A percentile compares a stretch with the other conserved stretches of the same genome.
Evolutionary conservation across 2,113 vertebrate genomes (phyloP).

Genomic region (Corythaeola cristata): DNA sequence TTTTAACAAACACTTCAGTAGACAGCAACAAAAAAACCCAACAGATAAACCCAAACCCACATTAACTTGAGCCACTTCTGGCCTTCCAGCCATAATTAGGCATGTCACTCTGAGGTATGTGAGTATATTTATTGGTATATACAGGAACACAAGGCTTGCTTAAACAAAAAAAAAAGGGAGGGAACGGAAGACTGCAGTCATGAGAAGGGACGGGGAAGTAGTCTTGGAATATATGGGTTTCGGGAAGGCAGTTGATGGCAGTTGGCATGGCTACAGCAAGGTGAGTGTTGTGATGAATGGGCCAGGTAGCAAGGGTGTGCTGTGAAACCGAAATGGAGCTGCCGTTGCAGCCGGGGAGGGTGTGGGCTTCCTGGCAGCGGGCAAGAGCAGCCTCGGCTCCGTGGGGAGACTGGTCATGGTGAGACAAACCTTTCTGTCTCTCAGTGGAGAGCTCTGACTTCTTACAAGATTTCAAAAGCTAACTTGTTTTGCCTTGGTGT

Average conservation of each 20-base stretch:
- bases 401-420: background rate
- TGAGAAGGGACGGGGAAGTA: background rate
- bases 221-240: background rate
- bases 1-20: background rate
- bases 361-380: background rate
- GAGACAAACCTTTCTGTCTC: background rate
- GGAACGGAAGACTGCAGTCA: background rate
- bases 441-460: accelerated
- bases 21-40: background rate
- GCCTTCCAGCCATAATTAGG: background rate
- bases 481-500: background rate
- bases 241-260: background rate
- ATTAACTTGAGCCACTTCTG: background rate
- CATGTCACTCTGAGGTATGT: no score
- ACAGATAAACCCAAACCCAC: background rate
- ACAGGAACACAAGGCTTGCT: background rate
- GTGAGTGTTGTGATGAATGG: background rate
- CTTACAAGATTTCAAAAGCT: background rate
- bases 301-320: no score
- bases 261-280: background rate
- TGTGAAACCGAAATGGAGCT: background rate
- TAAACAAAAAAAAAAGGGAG: background rate
- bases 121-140: background rate
- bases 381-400: accelerated
- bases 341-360: background rate